phyloP scores from a whole-genome alignment of 2,888 invertebrate species.

The Morpho deidamia region DNA sequence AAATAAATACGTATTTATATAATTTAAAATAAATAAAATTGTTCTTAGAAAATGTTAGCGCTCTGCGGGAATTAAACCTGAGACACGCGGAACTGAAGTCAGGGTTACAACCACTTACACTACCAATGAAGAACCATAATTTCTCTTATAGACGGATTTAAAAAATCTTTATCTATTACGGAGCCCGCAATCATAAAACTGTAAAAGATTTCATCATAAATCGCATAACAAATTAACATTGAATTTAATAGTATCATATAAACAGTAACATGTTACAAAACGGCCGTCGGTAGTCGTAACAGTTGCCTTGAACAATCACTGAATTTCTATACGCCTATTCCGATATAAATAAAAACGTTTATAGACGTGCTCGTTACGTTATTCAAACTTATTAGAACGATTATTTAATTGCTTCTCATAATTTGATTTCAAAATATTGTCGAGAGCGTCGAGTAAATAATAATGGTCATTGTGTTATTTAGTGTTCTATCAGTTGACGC shows the following conservation, averaged over 20 bases:
- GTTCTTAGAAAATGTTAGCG: too few species aligned
- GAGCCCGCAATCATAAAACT: background rate
- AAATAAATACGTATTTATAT: too few species aligned
- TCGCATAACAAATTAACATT: slow-evolving; percentile 11
- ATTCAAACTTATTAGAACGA: slow-evolving; percentile 55
- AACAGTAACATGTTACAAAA: slow-evolving; percentile 16
- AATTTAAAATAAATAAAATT: too few species aligned
- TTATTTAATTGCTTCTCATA: slow-evolving; percentile 60
- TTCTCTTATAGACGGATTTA: too few species aligned
- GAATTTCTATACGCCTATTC: slow-evolving; percentile 18
- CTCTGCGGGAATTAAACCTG: too few species aligned
- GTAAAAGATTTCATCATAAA: slow-evolving; percentile 4
- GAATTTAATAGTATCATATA: slow-evolving; percentile 9
- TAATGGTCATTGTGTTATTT: too few species aligned
- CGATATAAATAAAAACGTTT: slow-evolving; percentile 22
- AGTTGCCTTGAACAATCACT: slow-evolving; percentile 15
- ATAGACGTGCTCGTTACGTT: slow-evolving; percentile 44
- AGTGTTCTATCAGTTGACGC: too few species aligned
- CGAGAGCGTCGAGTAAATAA: background rate
- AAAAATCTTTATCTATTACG: too few species aligned
- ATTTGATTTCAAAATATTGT: slow-evolving; percentile 35
- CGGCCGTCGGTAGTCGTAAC: slow-evolving; percentile 9
- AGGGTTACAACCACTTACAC: too few species aligned
- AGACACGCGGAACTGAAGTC: too few species aligned
- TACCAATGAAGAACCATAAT: too few species aligned